Evolutionary conservation across 2,888 invertebrate genomes (phyloP).

Genomic region (Amblyjoppa proteus): DNA sequence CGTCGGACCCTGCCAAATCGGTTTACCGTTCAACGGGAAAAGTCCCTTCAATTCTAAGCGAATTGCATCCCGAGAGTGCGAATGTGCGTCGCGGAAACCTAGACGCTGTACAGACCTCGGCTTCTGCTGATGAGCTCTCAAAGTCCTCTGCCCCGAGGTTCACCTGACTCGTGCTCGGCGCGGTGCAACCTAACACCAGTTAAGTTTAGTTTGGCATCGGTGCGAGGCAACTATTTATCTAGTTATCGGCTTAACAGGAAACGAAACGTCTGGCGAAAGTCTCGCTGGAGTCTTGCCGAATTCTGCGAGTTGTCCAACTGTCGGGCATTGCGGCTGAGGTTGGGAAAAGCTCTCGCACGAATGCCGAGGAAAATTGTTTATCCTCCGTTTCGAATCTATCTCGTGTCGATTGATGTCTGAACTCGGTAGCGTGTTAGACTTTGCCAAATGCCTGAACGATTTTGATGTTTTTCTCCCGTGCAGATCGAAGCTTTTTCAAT

Average conservation of each 20-base stretch:
- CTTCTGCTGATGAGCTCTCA: conserved; percentile 21
- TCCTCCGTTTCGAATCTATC: neutral
- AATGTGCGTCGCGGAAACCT: conserved; percentile 50
- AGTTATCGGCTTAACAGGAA: conserved; percentile 1
- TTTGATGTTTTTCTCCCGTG: too few relatives aligned
- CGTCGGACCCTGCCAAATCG: conserved; percentile 79
- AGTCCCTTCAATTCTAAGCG: conserved; percentile 80
- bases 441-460: too few relatives aligned
- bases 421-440: too few relatives aligned
- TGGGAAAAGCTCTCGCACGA: neutral
- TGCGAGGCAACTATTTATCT: neutral
- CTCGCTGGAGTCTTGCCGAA: neutral
- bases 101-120: conserved; percentile 19
- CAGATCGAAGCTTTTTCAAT: neutral
- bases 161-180: conserved; percentile 53
- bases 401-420: too few relatives aligned
- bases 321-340: neutral
- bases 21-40: conserved; percentile 80
- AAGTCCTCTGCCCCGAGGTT: conserved; percentile 51
- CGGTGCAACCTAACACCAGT: conserved; percentile 1
- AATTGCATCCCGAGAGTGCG: conserved; percentile 70
- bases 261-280: neutral
- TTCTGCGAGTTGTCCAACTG: neutral
- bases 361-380: neutral
- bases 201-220: neutral